Conservation (phyloP, 2,113 vertebrate genomes). For the Zapornia atra region DNA sequence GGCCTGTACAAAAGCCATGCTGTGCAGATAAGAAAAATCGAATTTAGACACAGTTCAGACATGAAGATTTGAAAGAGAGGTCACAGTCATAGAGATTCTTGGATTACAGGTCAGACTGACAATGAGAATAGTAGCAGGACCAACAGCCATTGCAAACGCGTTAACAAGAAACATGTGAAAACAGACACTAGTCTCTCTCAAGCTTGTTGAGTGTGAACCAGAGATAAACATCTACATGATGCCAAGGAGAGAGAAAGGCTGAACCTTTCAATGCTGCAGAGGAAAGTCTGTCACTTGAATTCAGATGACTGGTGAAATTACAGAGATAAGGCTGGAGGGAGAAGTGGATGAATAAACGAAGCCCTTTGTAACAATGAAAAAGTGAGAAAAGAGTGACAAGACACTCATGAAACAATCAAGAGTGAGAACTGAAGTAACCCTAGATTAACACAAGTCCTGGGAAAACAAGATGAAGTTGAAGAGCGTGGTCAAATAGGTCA, state of each 20-base stretch:
- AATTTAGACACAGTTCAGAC: background rate
- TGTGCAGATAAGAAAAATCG: background rate
- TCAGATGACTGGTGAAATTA: background rate
- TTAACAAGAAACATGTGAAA: background rate
- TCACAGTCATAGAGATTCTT: background rate
- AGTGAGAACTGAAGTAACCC: background rate
- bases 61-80: background rate
- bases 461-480: background rate
- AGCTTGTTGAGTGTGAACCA: background rate
- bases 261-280: rapidly evolving
- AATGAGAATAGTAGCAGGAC: background rate
- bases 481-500: background rate
- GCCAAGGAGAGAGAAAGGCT: background rate
- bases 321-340: background rate
- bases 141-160: background rate
- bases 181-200: background rate
- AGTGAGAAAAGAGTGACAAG: background rate
- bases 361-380: rapidly evolving
- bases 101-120: background rate
- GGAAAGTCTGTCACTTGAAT: background rate
- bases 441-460: background rate
- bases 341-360: background rate
- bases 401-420: background rate
- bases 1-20: background rate
- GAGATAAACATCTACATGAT: background rate